Percentiles rank a stretch among this genome's conserved stretches.
Conservation (phyloP, 2,888 invertebrate genomes). For the Oegoconia quadripuncta region DNA sequence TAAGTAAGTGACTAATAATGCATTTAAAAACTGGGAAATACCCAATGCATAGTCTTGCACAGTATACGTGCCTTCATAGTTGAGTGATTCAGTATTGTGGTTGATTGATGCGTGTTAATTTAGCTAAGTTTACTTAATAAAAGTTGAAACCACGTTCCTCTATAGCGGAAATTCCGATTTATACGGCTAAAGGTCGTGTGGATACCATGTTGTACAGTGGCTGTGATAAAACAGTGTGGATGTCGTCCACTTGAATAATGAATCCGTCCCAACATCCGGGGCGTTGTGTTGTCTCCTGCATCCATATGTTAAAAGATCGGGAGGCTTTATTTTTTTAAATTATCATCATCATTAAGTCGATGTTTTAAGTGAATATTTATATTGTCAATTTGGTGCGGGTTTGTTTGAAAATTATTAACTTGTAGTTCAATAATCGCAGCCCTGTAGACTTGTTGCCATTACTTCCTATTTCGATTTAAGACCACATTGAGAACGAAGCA, state of each 20-base stretch:
- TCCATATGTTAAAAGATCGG: slow-evolving; percentile 58
- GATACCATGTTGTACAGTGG: slow-evolving; percentile 54
- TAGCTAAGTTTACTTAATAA: slow-evolving; percentile 13
- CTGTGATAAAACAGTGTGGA: slow-evolving; percentile 52
- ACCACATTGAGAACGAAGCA: background rate
- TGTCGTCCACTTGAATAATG: slow-evolving; percentile 20
- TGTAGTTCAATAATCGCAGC: no score
- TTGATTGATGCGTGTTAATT: slow-evolving; percentile 30
- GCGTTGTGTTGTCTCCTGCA: slow-evolving; percentile 30
- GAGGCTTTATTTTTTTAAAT: slow-evolving; percentile 23
- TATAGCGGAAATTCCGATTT: slow-evolving; percentile 9
- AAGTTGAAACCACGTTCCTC: slow-evolving; percentile 27
- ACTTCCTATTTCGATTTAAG: background rate
- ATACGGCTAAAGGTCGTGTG: slow-evolving; percentile 14
- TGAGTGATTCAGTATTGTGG: slow-evolving; percentile 52
- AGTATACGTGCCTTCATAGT: slow-evolving; percentile 21
- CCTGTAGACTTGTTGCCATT: no score
- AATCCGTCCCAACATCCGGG: slow-evolving; percentile 27
- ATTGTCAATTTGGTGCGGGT: no score
- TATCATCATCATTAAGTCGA: slow-evolving; percentile 5
- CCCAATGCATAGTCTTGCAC: slow-evolving; percentile 21
- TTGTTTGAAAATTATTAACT: no score
- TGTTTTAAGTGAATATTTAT: slow-evolving; percentile 7
- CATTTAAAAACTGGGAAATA: background rate
- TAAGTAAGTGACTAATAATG: no score